Evolutionary conservation across 2,888 invertebrate genomes (phyloP).

Genomic region (Bibio marci): DNA sequence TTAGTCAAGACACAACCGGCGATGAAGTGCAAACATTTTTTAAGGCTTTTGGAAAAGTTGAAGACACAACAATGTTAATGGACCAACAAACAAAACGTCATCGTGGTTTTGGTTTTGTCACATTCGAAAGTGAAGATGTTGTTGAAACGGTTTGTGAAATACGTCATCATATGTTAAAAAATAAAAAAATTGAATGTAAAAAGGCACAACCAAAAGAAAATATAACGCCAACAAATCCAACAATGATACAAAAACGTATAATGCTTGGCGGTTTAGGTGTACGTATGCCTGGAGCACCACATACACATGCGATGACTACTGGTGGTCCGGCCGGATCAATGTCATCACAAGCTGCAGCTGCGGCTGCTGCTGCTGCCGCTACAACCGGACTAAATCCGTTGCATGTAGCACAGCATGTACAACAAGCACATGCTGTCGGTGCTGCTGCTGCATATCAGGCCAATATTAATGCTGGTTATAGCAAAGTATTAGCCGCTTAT

Average conservation of each 20-base stretch:
- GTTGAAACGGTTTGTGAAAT: constrained; percentile 87
- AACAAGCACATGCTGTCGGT: background rate
- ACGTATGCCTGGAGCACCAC: constrained; percentile 39
- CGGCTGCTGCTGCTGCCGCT: constrained; percentile 30
- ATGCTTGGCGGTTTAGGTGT: constrained; percentile 55
- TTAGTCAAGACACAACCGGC: constrained; percentile 79
- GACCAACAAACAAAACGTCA: constrained; percentile 86
- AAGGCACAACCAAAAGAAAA: constrained; percentile 85
- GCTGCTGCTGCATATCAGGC: constrained; percentile 33
- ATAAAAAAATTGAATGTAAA: constrained; percentile 81
- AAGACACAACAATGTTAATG: constrained; percentile 87
- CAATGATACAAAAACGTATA: constrained; percentile 48
- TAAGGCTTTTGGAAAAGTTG: constrained; percentile 76
- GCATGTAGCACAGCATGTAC: constrained; percentile 17
- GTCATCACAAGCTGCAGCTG: constrained; percentile 27
- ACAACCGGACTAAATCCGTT: constrained; percentile 18
- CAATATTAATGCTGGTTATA: constrained; percentile 43
- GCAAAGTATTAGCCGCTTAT: constrained; percentile 45
- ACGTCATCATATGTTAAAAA: constrained; percentile 83
- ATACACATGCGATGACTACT: background rate
- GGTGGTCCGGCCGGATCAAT: constrained; percentile 24
- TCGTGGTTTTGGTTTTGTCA: constrained; percentile 81
- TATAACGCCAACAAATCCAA: constrained; percentile 48
- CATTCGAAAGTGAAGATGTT: constrained; percentile 80
- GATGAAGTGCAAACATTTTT: constrained; percentile 84